Evolutionary conservation across 1,140 invertebrate species (phyloP), one percentile per base, ranked within the genome.

Genomic region (Cotesia typhae): DNA sequence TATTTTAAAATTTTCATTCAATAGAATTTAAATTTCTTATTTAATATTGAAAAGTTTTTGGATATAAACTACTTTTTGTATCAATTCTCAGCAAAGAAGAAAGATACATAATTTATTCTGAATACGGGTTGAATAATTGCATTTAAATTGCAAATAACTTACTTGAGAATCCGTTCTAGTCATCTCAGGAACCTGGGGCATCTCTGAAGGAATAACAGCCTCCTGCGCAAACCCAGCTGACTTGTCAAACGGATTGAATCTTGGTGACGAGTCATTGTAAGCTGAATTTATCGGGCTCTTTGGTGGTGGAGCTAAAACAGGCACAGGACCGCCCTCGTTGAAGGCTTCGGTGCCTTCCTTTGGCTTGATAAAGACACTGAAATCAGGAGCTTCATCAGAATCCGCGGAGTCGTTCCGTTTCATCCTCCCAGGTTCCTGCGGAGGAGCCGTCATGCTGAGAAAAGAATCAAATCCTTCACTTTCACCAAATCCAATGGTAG

Each of bases 391-490:
- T 72, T 93, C 92, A 52, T 93, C 91, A 6, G 94, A 95, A 72
- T 95, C 95, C 36, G 88, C 89, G 0, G 93, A 94, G 12, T 90
- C 90, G 41, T 87, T 85, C 79, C 91, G 89, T n/a, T 90, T 89
- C 2, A 91, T 80, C 38, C 82, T 86, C 52, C 7, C 57, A 12
- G 90, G 90, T 5, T 88, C 86, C 10, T 87, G 84, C 0, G 89
- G 93, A 59, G 93, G 93, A 52, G 92, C 93, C 70, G 91, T 92
- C 89, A 95, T 90, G 10, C 91, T 91, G 53, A 96, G 84, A 86
- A 96, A 96, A 2, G 93, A 90, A 81, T 97, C 96, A 80, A 95
- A 95, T 41, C 89, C 90, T 64, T 94, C 93, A n/a, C 90, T 88
- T 70, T 92, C 88, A 4, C 88, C 90, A 70, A 94, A 93, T 1